A percentile compares a stretch with the other conserved stretches of the same genome.
Evolutionary conservation across 2,113 vertebrate species (phyloP).

Genomic region (Macquaria australasica): DNA sequence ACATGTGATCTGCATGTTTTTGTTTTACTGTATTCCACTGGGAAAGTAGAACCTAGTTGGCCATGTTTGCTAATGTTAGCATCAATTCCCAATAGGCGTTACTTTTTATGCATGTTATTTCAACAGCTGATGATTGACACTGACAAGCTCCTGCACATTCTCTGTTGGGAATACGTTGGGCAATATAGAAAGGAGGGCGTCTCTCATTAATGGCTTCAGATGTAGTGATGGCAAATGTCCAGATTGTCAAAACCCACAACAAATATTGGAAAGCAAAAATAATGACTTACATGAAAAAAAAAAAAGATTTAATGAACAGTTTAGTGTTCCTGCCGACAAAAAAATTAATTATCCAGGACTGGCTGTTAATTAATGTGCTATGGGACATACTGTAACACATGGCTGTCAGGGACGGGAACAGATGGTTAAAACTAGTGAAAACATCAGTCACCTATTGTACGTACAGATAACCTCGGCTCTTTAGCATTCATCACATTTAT

Average conservation of each 20-base stretch:
- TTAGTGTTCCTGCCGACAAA: background rate
- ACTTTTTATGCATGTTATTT: background rate
- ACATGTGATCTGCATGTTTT: no score
- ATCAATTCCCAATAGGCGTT: background rate
- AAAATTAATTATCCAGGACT: background rate
- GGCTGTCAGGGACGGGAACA: slow-evolving; percentile 1
- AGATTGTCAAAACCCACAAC: background rate
- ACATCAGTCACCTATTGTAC: background rate
- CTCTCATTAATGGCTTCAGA: background rate
- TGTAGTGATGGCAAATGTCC: slow-evolving; percentile 1
- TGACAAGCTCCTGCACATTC: background rate
- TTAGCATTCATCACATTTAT: slow-evolving; percentile 7
- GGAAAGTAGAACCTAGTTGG: background rate
- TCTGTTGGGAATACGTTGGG: background rate
- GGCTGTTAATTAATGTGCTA: background rate
- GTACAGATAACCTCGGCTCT: background rate
- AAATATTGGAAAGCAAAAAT: background rate
- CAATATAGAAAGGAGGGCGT: background rate
- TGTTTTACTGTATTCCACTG: background rate
- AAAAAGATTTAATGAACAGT: background rate
- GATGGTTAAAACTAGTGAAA: slow-evolving; percentile 25
- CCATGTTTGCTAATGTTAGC: background rate
- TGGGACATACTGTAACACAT: background rate
- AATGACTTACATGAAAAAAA: background rate
- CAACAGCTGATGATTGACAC: background rate